Percentiles rank a stretch among this genome's conserved stretches.
phyloP scores from a whole-genome alignment of 2,888 invertebrate genomes.

The Lapara coniferarum region DNA sequence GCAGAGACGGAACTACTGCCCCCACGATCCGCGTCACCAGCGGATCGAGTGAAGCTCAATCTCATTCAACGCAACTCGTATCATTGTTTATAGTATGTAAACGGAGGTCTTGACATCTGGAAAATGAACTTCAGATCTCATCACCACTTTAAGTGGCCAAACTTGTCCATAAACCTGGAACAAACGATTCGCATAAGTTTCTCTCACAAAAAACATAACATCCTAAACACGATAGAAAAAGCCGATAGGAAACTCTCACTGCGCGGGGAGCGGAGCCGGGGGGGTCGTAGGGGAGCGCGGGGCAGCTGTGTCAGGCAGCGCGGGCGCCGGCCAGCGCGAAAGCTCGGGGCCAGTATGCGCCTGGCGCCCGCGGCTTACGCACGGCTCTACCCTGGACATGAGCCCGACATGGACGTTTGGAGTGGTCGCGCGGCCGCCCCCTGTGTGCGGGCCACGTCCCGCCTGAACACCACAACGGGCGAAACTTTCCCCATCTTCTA shows the following conservation, averaged over 20 bases:
- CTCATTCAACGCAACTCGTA: too few relatives aligned
- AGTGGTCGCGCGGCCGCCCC: conserved; percentile 14
- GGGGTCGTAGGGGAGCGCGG: not conserved
- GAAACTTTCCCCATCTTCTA: conserved; percentile 13
- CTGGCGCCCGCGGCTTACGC: not conserved
- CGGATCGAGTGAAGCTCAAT: too few relatives aligned
- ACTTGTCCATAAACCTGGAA: too few relatives aligned
- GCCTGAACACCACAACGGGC: not conserved
- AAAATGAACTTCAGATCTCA: too few relatives aligned
- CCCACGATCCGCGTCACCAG: too few relatives aligned
- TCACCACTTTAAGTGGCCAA: too few relatives aligned
- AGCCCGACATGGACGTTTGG: conserved; percentile 24
- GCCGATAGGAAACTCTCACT: conserved; percentile 13
- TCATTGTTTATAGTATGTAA: too few relatives aligned
- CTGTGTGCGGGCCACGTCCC: not conserved
- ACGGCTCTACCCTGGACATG: conserved; percentile 13
- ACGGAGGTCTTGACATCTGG: too few relatives aligned
- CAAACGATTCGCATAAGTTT: not conserved
- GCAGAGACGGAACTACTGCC: too few relatives aligned
- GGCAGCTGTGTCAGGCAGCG: not conserved
- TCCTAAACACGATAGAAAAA: conserved; percentile 2
- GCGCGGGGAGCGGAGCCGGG: not conserved
- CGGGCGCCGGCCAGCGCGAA: not conserved
- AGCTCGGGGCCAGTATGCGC: conserved; percentile 19
- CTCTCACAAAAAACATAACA: not conserved